Base-by-base conservation (phyloP, 2,888 invertebrate genomes). In the Eretmocerus hayati region DNA sequence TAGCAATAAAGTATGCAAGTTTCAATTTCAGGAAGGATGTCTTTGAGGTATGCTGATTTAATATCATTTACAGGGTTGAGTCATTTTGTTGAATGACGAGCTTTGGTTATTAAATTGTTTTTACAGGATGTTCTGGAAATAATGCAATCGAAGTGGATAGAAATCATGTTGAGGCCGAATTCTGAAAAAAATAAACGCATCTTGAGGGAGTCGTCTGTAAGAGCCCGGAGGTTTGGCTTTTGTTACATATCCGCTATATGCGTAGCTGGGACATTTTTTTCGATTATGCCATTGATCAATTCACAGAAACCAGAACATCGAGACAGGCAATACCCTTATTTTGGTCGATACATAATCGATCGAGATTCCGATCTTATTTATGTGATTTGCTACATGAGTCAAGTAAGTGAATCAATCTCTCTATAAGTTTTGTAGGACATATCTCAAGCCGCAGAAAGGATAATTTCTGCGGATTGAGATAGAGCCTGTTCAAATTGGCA, bases 311-410 rank as follows among this genome's bases (percentile, higher is more conserved):
- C 42, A 18, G 13, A 19, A 9, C 1, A 35, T 9, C 40, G 35
- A 20, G 40, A 5, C 4, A 43, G 39, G 16, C 37, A 45, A 20
- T 51, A 53, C 31, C 50, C 53, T 3, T 48, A 50, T 37, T 51
- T 50, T 38, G 53, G 50, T 13, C 38, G 36, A 38, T 53, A 51
- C 22, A 41, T 42, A 13, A 42, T 41, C 22, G 50, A 53, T 18
- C 37, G 37, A n/a, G 31, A 43, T 30, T 50, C 53, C 3, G 44
- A 51, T 15, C 2, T 38, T 3, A 8, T 39, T 23, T 53, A 53
- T 31, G 36, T 5, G 11, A 6, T 42, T 13, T 36, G 46, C 37
- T 50, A 50, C 21, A 15, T 47, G 3, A 43, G 32, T 9, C 53
- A 50, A 32, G 53, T 50, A 45, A 22, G 16, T n/a, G n/a, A n/a